phyloP scores from a whole-genome alignment of 2,888 invertebrate species.

The Polyploca ridens region DNA sequence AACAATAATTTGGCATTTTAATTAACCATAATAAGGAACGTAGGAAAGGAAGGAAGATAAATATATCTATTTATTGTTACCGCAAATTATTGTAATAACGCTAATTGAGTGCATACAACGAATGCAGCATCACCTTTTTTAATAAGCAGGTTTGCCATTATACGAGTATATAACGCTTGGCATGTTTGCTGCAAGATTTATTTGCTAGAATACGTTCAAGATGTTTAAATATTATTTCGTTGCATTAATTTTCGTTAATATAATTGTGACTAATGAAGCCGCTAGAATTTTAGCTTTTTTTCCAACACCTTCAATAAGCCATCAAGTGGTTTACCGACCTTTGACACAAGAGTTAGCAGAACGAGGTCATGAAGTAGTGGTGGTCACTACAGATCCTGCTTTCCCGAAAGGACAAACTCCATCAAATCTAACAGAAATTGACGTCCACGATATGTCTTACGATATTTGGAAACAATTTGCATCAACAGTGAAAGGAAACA shows the following conservation, averaged over 20 bases:
- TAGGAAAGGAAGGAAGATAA: too few relatives aligned
- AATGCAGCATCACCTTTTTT: too few relatives aligned
- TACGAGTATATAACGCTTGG: neutral
- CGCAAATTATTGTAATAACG: too few relatives aligned
- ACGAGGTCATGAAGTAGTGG: conserved; percentile 46
- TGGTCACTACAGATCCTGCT: conserved; percentile 47
- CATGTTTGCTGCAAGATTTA: neutral
- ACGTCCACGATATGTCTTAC: conserved; percentile 50
- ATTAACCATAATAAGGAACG: too few relatives aligned
- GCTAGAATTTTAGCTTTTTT: conserved; percentile 41
- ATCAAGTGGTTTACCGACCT: conserved; percentile 47
- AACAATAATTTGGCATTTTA: too few relatives aligned
- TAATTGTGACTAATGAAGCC: conserved; percentile 23
- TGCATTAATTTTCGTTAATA: neutral
- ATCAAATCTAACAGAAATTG: conserved; percentile 53
- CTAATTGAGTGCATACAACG: too few relatives aligned
- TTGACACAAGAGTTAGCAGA: conserved; percentile 43
- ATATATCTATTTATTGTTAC: too few relatives aligned
- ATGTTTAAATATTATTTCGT: neutral
- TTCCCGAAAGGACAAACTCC: conserved; percentile 38
- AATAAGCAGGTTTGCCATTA: neutral
- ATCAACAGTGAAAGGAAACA: conserved; percentile 16
- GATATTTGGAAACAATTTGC: conserved; percentile 25
- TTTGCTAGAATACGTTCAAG: neutral
- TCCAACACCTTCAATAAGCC: conserved; percentile 49